Evolutionary conservation across 53 echinoderm and acorn worm genomes (phyloP), one percentile per base, ranked within the genome.

Genomic region (Temnopleurus reevesii): DNA sequence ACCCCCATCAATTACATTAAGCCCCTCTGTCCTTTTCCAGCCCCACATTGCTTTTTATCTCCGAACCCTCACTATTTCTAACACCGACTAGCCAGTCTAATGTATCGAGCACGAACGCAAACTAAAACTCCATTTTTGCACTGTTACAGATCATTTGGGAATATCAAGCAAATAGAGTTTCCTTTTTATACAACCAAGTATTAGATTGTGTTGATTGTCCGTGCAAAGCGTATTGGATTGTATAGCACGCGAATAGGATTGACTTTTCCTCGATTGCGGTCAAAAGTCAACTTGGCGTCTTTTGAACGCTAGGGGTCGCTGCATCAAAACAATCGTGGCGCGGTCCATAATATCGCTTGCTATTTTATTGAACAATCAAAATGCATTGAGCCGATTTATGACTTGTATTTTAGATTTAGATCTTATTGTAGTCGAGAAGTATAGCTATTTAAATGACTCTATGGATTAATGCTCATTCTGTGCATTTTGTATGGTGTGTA

Each of bases 301-400:
- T 43, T 71, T 71, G 38, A 71, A 71, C 71, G 71, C 36, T 41
- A 71, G 71, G 71, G 71, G 71, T 71, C 71, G 71, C 71, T 71
- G 41, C 71, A 38, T 41, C 71, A 38, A 41, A 71, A 71, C 71
- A 71, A 71, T 71, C 41, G 71, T n/a, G 19, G 19, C 71, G 38
- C 41, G 71, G 41, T 38, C 36, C 41, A 71, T 71, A 41, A 71
- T 71, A 41, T 71, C 71, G 71, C 5, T 29, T 18, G 33, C 15
- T 17, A 63, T 63, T 13, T 63, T 33, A 63, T 63, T 31, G 33
- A 63, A 15, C 63, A 5, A 12, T 30, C 33, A 63, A 33, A 63
- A 1, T 31, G 29, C 1, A 38, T 43, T 4, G 34, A 9, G 17
- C 10, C 13, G 31, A 63, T 18, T 17, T 63, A 34, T 31, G 31